Conservation (phyloP, 2,113 vertebrate species). For the Hippocampus abdominalis region DNA sequence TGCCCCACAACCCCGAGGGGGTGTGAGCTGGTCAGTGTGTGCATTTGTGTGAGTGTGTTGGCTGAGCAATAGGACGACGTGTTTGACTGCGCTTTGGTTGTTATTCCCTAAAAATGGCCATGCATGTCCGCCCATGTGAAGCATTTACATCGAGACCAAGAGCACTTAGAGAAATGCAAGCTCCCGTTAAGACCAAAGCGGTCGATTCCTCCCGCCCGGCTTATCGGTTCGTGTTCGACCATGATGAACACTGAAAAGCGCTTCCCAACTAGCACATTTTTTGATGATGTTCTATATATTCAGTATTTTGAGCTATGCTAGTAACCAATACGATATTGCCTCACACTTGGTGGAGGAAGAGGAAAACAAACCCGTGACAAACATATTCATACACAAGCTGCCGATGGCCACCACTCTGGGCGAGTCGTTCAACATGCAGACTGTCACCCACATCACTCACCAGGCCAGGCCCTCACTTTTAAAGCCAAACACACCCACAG, state of each 20-base stretch:
- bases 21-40: slow-evolving; percentile 60
- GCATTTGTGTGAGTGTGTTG: slow-evolving; percentile 42
- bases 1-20: slow-evolving; percentile 68
- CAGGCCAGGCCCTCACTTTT: too few relatives aligned
- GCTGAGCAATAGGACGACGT: slow-evolving; percentile 35
- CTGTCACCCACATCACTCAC: too few relatives aligned
- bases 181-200: background rate
- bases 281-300: background rate
- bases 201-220: background rate
- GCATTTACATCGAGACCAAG: slow-evolving; percentile 37
- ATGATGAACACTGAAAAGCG: background rate
- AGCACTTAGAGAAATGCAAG: background rate
- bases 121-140: slow-evolving; percentile 33
- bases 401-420: too few relatives aligned
- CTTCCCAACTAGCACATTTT: background rate
- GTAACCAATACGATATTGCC: background rate
- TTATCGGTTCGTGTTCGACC: background rate
- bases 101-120: slow-evolving; percentile 30
- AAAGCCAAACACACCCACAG: too few relatives aligned
- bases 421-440: too few relatives aligned
- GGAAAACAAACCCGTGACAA: background rate
- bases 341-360: background rate
- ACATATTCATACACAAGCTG: too few relatives aligned
- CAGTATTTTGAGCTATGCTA: background rate
- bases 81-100: slow-evolving; percentile 36